Base-by-base conservation (phyloP, 2,113 vertebrate species). In the Coryphaenoides rupestris region DNA sequence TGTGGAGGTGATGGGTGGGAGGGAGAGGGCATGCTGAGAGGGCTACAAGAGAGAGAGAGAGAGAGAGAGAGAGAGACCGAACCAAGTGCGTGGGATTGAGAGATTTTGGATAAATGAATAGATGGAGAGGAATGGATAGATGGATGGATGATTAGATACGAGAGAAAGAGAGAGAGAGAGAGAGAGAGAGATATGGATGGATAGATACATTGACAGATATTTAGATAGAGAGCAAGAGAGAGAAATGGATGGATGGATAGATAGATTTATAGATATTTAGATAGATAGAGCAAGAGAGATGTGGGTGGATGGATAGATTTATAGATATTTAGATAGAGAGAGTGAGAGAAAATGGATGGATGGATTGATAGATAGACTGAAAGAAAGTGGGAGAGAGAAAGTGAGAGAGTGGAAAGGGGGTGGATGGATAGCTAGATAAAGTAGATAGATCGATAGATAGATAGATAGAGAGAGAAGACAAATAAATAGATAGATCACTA, bases 1-100 rank as follows among this genome's bases (percentile, higher is more conserved):
- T 55, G 62, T 5, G 16, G 77, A 85, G 87, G 84, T 84, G 84
- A 83, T 56, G 87, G 84, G 87, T 89, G 84, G 87, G 87, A 84
- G 87, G 85, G 60, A 84, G 79, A 87, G 87, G 87, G 76, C 85
- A 87, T 77, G 76, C 69, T 76, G 83, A 86, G 80, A 85, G 76
- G 82, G 77, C 73, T 82, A 79, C 70, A 71, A 77, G 81, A 85
- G 81, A 76, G 70, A 86, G 77, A 70, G 77, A 85, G 74, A 67
- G 76, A 75, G 68, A 63, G 59, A 56, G 55, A 64, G 69, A 71
- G 66, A 62, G 72, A 60, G 33, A 78, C 58, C 65, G 69, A 63
- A 57, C 58, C 50, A 10, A 23, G 64, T 19, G 49, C 15, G n/a
- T 17, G n/a, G 47, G 62, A 54, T 19, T 46, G 64, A 68, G 56